Conservation (phyloP, 2,888 invertebrate genomes). For the Timema podura region DNA sequence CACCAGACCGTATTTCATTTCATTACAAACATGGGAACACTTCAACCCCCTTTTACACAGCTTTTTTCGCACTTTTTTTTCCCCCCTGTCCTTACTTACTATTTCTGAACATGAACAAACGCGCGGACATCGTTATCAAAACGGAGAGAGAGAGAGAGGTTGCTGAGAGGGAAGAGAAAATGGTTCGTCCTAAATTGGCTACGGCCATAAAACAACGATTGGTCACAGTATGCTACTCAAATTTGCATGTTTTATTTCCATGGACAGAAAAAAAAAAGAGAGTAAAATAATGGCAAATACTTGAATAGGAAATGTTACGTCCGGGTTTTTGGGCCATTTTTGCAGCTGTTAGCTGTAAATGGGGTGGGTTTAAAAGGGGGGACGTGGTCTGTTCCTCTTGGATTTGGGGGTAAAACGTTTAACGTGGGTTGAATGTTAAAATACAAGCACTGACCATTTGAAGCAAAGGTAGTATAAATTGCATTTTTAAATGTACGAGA, state of each 20-base stretch:
- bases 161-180: too few relatives aligned
- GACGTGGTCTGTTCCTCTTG: not conserved
- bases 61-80: not conserved
- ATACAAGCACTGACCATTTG: too few relatives aligned
- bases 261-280: slow-evolving; percentile 7
- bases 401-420: too few relatives aligned
- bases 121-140: slow-evolving; percentile 13
- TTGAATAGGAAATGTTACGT: too few relatives aligned
- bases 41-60: not conserved
- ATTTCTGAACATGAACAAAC: not conserved
- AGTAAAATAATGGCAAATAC: not conserved
- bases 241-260: slow-evolving; percentile 25
- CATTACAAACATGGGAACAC: not conserved
- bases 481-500: too few relatives aligned
- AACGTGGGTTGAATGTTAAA: too few relatives aligned
- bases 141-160: not conserved
- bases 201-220: slow-evolving; percentile 30
- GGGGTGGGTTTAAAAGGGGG: not conserved
- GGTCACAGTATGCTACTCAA: slow-evolving; percentile 17
- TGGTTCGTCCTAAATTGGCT: slow-evolving; percentile 19
- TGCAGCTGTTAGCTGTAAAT: not conserved
- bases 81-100: not conserved
- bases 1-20: not conserved
- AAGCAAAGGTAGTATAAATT: too few relatives aligned
- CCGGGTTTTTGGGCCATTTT: too few relatives aligned